These are phyloP conservation scores for Machaerirhynchus nigripectus DNA, from an alignment of 2,113 vertebrate species.

Conservation along the genomic window DNA sequence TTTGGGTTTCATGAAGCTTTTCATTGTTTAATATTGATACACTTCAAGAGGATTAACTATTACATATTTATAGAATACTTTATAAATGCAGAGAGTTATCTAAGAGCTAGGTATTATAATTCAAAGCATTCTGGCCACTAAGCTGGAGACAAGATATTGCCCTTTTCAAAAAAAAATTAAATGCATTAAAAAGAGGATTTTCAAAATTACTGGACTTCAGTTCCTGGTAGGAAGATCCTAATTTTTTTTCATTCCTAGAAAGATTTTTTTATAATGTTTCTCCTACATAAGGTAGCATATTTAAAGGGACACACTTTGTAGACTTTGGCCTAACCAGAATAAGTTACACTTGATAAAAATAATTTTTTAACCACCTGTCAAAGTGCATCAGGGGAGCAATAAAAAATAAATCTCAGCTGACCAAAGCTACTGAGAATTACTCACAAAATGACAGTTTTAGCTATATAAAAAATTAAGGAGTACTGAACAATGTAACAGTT, in stretches of 20 bases:
- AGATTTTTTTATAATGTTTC: not conserved
- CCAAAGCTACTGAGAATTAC: not conserved
- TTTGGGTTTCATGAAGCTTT: not conserved
- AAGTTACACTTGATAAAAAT: not conserved
- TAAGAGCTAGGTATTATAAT: not conserved
- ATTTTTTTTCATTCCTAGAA: not conserved
- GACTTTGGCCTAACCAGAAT: not conserved
- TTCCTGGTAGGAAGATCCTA: not conserved
- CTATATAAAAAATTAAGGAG: not conserved
- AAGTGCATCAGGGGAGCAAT: not conserved
- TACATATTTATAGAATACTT: not conserved
- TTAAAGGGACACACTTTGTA: not conserved
- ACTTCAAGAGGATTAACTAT: constrained; percentile 4
- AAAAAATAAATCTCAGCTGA: not conserved
- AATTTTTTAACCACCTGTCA: not conserved
- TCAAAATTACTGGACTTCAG: not conserved
- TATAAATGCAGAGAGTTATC: not conserved
- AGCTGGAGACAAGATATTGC: not conserved
- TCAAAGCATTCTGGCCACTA: not conserved
- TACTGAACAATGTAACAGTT: not conserved
- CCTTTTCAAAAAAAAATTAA: not conserved
- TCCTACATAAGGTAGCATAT: not conserved
- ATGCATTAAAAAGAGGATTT: not conserved
- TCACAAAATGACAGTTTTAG: not conserved
- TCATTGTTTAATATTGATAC: not conserved